Conservation (phyloP, 2,113 vertebrate species). For the Laticauda colubrina region DNA sequence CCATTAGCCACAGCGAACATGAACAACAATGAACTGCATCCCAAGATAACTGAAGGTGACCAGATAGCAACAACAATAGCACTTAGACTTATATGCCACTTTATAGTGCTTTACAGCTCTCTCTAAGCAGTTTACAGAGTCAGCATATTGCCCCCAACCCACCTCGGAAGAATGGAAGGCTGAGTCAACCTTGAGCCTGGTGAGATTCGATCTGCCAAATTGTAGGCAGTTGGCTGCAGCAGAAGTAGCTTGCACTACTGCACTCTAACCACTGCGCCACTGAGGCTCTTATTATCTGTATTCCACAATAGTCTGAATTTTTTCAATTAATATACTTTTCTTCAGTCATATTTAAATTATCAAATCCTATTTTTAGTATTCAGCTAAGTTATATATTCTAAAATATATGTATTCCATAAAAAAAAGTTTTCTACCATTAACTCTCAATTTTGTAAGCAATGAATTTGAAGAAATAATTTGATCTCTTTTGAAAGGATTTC, state of each 20-base stretch:
- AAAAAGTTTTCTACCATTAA: not conserved
- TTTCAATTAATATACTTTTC: not conserved
- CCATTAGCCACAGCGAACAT: not conserved
- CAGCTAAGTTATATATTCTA: not conserved
- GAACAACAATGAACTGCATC: not conserved
- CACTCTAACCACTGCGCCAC: no score
- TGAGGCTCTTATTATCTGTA: not conserved
- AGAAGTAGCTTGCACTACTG: no score
- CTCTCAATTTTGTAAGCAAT: not conserved
- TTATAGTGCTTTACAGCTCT: no score
- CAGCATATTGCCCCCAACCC: no score
- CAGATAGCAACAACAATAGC: not conserved
- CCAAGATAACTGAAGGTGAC: not conserved
- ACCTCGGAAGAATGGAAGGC: no score
- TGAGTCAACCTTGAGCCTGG: no score
- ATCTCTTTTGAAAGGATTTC: not conserved
- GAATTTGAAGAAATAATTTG: not conserved
- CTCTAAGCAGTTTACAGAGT: no score
- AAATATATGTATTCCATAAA: not conserved
- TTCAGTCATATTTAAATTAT: not conserved
- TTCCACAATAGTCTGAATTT: not conserved
- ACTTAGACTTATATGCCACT: no score
- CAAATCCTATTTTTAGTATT: not conserved
- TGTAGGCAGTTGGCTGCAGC: no score
- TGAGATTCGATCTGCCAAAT: no score